These are phyloP conservation scores for Cotesia chilonis DNA, from an alignment of 1,140 invertebrate species.

Conservation along the genomic window DNA sequence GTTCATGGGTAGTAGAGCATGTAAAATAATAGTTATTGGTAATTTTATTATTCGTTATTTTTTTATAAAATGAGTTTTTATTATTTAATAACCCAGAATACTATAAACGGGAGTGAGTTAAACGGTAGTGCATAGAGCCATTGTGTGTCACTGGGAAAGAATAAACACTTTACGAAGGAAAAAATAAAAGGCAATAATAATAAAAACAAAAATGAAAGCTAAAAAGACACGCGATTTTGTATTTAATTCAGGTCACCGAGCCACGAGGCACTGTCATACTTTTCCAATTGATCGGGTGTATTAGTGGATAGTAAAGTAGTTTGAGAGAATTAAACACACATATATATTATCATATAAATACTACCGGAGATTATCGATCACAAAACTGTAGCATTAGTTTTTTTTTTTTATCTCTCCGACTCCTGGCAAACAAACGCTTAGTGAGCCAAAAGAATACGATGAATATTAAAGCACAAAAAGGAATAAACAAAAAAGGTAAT, in stretches of 20 bases:
- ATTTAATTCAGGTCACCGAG: constrained; percentile 24
- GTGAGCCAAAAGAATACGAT: constrained; percentile 3
- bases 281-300: constrained; percentile 23
- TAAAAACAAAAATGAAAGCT: not conserved
- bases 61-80: no score
- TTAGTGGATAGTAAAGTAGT: not conserved
- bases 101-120: no score
- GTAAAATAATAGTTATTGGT: no score
- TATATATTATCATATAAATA: not conserved
- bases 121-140: no score
- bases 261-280: constrained; percentile 1
- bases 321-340: constrained; percentile 2
- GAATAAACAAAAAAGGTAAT: constrained; percentile 12
- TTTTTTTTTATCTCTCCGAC: not conserved
- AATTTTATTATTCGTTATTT: no score
- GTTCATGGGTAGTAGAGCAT: no score
- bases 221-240: constrained; percentile 16
- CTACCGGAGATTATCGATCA: not conserved
- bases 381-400: not conserved
- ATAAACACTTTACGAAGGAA: not conserved
- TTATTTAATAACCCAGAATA: no score
- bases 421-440: no score
- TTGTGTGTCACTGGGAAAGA: not conserved
- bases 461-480: not conserved
- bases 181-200: constrained; percentile 4